Base-by-base conservation (phyloP, 2,888 invertebrate genomes). In the Blastobasis lacticolella region DNA sequence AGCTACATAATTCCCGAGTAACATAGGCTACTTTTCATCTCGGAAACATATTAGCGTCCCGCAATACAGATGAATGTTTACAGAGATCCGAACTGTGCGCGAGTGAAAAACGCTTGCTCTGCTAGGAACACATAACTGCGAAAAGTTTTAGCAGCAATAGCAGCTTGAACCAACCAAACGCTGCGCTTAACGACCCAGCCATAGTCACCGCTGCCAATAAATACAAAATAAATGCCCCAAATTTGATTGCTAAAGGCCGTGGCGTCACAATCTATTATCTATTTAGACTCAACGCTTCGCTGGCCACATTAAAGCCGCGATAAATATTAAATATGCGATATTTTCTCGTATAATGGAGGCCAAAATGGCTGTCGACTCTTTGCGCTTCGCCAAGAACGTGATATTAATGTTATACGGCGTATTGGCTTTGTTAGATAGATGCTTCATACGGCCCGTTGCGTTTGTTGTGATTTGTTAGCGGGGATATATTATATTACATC, bases 291-390 rank as follows among this genome's bases (percentile, higher is more conserved):
- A 38, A 36, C 43, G 46, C 38, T 6, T 4, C 36, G 43, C 37
- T 37, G 40, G 37, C 43, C 37, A 43, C 43, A 49, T 49, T 49
- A 49, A 49, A 49, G 7, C 42, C 37, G n/a, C 43, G 36, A 49
- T 49, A 43, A 49, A 49, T 49, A 37, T 49, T 49, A 49, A 49
- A 49, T 43, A 49, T 49, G 43, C 49, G 37, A 49, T 43, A 43
- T 49, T 49, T 49, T 49, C 42, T 37, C 49, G 43, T n/a, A 37
- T 23, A 49, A 43, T 41, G 43, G 49, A 40, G 41, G n/a, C 43
- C 37, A 37, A 37, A 49, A 49, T 43, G 49, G 48, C 48, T 23
- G 41, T 48, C 10, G 38, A 41, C 8, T 48, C 41, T 41, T 23
- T 38, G 23, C 36, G 41, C 41, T 48, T n/a, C 8, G 4, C 9